phyloP scores from a whole-genome alignment of 2,888 invertebrate species.

The Lepidonotus clava region DNA sequence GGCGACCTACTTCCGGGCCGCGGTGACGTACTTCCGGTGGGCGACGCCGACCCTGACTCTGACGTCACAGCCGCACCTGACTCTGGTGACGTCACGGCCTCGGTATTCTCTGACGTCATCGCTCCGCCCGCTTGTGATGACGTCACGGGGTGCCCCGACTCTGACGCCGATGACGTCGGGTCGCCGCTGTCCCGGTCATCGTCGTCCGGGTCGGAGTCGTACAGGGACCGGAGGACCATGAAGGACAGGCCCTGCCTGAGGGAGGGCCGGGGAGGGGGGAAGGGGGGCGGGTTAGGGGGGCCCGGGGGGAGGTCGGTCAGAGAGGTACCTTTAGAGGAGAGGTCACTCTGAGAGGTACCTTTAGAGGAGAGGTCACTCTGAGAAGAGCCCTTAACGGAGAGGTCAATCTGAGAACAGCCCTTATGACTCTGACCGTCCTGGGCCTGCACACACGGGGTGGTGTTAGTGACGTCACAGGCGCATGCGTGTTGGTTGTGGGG shows the following conservation, averaged over 20 bases:
- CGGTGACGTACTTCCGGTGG: no score
- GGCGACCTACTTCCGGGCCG: background rate
- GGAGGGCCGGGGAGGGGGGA: background rate
- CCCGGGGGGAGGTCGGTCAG: background rate
- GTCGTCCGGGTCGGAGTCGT: background rate
- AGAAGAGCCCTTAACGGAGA: background rate
- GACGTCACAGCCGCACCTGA: background rate
- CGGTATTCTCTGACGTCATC: conserved; percentile 8
- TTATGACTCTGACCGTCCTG: background rate
- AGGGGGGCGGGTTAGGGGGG: background rate
- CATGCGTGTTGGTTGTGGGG: background rate
- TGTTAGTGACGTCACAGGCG: background rate
- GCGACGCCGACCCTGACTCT: background rate
- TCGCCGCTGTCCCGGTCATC: conserved; percentile 9
- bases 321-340: background rate
- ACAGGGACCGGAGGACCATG: conserved; percentile 53
- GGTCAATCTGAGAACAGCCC: background rate
- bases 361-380: background rate
- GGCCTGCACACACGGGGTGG: background rate
- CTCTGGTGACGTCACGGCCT: background rate
- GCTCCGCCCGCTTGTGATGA: background rate
- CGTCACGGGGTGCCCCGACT: background rate
- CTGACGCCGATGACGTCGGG: conserved; percentile 77
- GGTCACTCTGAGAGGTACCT: background rate
- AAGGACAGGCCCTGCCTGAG: conserved; percentile 53